Evolutionary conservation across 2,888 invertebrate species (phyloP).

Genomic region (Cataglyphis albicans): DNA sequence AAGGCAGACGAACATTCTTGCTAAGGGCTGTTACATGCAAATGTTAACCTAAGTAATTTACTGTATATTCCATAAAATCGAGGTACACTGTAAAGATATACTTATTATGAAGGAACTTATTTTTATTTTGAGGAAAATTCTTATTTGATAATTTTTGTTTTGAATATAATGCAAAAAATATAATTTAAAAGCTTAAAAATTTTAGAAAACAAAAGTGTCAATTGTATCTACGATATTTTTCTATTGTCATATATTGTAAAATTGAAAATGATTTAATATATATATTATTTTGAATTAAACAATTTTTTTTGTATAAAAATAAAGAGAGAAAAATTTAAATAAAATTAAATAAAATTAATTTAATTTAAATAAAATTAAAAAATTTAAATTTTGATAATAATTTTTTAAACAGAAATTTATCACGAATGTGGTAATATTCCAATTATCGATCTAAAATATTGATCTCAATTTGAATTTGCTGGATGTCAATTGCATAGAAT

Average conservation of each 20-base stretch:
- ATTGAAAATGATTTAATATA: background rate
- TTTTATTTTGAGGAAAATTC: background rate
- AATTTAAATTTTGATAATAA: background rate
- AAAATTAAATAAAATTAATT: background rate
- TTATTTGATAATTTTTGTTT: background rate
- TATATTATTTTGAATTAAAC: background rate
- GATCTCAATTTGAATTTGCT: slow-evolving; percentile 79
- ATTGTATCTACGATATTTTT: background rate
- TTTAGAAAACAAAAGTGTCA: background rate
- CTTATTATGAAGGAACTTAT: background rate
- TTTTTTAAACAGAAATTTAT: slow-evolving; percentile 73
- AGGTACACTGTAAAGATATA: background rate
- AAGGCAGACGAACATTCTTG: slow-evolving; percentile 35
- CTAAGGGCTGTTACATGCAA: slow-evolving; percentile 24
- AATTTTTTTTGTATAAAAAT: background rate
- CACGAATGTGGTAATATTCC: slow-evolving; percentile 70
- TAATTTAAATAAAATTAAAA: too few relatives aligned
- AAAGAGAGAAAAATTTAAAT: background rate
- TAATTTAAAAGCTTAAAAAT: background rate
- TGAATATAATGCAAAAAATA: background rate
- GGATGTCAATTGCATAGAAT: slow-evolving; percentile 55
- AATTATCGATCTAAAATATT: slow-evolving; percentile 76
- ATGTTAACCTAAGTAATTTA: slow-evolving; percentile 13
- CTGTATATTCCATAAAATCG: background rate
- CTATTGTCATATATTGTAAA: background rate